Percentiles rank a stretch among this genome's conserved stretches.
These are phyloP conservation scores for Hirundichthys speculiger DNA, from an alignment of 2,113 vertebrate genomes.

Conservation along the genomic window DNA sequence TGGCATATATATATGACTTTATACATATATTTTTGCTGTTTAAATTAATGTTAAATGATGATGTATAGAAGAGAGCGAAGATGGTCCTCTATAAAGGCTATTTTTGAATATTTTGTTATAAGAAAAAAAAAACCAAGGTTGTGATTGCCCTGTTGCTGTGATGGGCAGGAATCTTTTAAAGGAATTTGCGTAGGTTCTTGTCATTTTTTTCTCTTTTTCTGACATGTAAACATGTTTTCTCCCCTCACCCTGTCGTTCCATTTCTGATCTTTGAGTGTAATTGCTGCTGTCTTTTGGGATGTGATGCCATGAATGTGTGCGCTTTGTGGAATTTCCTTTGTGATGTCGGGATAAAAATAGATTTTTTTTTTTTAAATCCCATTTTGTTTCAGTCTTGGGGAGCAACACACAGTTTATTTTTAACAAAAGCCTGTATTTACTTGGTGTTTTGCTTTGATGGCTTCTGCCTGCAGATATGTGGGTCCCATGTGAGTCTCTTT, in stretches of 20 bases:
- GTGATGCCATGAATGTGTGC: constrained; percentile 4
- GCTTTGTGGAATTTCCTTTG: constrained; percentile 27
- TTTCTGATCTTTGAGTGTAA: too few species aligned
- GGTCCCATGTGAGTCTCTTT: background rate
- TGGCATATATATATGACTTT: constrained; percentile 68
- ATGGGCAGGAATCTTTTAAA: constrained; percentile 58
- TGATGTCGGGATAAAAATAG: constrained; percentile 18
- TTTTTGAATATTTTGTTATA: constrained; percentile 80
- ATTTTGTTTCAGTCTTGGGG: background rate
- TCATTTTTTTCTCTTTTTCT: constrained; percentile 1
- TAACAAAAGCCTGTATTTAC: constrained; percentile 6
- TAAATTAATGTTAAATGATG: constrained; percentile 75
- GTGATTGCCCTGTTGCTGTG: constrained; percentile 50
- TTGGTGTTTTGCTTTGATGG: constrained; percentile 30
- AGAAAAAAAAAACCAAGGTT: constrained; percentile 50
- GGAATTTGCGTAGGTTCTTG: constrained; percentile 22
- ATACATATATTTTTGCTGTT: constrained; percentile 62
- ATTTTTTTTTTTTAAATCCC: background rate
- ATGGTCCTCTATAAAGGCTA: constrained; percentile 71
- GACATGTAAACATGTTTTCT: background rate
- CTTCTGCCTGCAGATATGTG: constrained; percentile 15
- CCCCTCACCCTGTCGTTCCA: constrained; percentile 11
- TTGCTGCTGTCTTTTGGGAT: constrained; percentile 55
- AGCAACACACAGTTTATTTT: constrained; percentile 17
- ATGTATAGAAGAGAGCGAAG: constrained; percentile 73